phyloP scores from a whole-genome alignment of 2,888 invertebrate species.

The Drosophila meridiana region DNA sequence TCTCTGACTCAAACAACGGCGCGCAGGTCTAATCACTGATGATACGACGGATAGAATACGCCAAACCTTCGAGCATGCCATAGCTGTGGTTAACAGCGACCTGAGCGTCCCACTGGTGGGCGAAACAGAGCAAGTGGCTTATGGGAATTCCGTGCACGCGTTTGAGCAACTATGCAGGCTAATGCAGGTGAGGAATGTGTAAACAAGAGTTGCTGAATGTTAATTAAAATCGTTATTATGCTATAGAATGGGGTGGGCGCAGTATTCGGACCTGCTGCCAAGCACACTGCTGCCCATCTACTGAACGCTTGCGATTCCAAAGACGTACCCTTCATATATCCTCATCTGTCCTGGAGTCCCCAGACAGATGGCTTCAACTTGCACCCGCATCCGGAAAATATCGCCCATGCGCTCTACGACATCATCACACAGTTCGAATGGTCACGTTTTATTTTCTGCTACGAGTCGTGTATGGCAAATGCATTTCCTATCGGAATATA shows the following conservation, averaged over 20 bases:
- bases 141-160: constrained; percentile 86
- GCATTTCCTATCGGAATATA: fast-evolving
- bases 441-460: constrained; percentile 93
- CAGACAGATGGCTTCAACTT: constrained; percentile 88
- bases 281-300: constrained; percentile 89
- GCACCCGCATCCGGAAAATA: constrained; percentile 88
- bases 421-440: constrained; percentile 91
- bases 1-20: constrained; percentile 34
- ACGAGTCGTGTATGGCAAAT: constrained; percentile 75
- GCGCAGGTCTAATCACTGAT: constrained; percentile 82
- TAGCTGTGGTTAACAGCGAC: constrained; percentile 78
- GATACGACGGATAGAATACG: constrained; percentile 68
- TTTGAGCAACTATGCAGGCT: constrained; percentile 86
- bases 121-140: constrained; percentile 84
- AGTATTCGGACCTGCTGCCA: constrained; percentile 92
- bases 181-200: constrained; percentile 85
- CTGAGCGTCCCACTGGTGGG: constrained; percentile 73
- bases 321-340: constrained; percentile 94
- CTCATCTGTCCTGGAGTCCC: constrained; percentile 88
- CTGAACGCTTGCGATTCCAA: constrained; percentile 92
- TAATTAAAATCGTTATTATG: not conserved
- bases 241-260: constrained; percentile 90
- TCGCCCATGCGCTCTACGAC: constrained; percentile 88
- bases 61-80: constrained; percentile 82
- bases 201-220: not conserved